Conservation (phyloP, 2,113 vertebrate genomes). For the Phocoena sinus region DNA sequence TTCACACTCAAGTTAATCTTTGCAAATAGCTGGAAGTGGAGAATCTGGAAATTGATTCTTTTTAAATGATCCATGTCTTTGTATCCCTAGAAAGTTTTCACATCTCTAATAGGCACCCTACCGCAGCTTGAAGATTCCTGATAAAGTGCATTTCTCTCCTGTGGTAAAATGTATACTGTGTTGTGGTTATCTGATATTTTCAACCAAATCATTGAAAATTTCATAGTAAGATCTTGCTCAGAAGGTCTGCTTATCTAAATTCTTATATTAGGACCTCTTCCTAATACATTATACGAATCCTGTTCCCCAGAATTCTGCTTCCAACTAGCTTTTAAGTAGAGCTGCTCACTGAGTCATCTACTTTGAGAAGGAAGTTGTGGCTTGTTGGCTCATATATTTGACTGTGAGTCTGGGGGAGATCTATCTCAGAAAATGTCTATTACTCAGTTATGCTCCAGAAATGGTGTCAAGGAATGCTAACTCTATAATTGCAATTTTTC, state of each 20-base stretch:
- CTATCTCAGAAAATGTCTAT: not conserved
- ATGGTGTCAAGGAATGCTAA: not conserved
- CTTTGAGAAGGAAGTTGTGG: not conserved
- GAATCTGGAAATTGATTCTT: not conserved
- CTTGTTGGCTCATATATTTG: not conserved
- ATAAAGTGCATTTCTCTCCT: not conserved
- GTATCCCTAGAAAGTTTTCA: not conserved
- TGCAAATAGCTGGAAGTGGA: not conserved
- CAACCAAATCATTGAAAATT: not conserved
- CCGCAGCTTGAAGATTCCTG: not conserved
- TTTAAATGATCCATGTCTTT: not conserved
- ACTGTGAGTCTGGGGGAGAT: not conserved
- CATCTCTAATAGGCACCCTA: not conserved
- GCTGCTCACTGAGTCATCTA: not conserved
- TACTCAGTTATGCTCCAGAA: not conserved
- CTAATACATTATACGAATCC: not conserved
- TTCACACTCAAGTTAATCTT: not conserved
- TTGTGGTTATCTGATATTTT: not conserved
- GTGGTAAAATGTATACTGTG: not conserved
- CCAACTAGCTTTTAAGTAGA: not conserved
- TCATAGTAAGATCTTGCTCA: not conserved
- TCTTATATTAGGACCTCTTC: not conserved
- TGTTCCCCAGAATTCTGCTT: not conserved
- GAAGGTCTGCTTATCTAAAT: not conserved
- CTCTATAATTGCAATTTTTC: not conserved